These are phyloP conservation scores for Acleris laterana DNA, from an alignment of 2,888 invertebrate species.

Conservation along the genomic window DNA sequence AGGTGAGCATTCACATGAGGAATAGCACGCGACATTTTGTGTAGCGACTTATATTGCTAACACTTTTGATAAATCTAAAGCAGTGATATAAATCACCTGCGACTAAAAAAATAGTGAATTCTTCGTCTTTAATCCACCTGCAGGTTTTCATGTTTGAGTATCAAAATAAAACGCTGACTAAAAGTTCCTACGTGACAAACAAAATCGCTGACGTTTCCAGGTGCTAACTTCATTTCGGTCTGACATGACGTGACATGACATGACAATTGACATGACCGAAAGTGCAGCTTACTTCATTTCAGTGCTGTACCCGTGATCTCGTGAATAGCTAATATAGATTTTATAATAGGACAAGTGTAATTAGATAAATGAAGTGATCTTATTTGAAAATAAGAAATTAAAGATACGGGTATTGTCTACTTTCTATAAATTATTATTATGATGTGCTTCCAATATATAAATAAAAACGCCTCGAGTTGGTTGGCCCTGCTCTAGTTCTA, in stretches of 20 bases:
- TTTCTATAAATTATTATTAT: not conserved
- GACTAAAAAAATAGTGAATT: no score
- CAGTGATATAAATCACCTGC: no score
- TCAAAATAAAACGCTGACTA: not conserved
- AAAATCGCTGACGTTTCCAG: conserved; percentile 11
- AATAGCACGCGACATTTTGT: no score
- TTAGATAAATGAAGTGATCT: conserved; percentile 36
- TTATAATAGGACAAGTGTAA: conserved; percentile 31
- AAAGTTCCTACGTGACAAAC: not conserved
- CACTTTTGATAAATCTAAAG: no score
- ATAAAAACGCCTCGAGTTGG: conserved; percentile 19
- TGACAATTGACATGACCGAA: not conserved
- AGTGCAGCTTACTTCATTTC: conserved; percentile 14
- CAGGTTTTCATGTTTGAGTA: not conserved
- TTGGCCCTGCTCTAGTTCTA: conserved; percentile 35
- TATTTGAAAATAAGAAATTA: conserved; percentile 24
- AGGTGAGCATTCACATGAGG: no score
- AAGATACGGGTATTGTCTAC: conserved; percentile 23
- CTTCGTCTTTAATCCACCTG: not conserved
- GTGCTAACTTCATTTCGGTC: conserved; percentile 9
- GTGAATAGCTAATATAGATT: conserved; percentile 28
- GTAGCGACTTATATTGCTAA: no score
- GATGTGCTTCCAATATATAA: conserved; percentile 1
- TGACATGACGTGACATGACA: conserved; percentile 6
- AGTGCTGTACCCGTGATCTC: conserved; percentile 14